phyloP scores from a whole-genome alignment of 1,140 invertebrate genomes.

The Drosophila rufa region DNA sequence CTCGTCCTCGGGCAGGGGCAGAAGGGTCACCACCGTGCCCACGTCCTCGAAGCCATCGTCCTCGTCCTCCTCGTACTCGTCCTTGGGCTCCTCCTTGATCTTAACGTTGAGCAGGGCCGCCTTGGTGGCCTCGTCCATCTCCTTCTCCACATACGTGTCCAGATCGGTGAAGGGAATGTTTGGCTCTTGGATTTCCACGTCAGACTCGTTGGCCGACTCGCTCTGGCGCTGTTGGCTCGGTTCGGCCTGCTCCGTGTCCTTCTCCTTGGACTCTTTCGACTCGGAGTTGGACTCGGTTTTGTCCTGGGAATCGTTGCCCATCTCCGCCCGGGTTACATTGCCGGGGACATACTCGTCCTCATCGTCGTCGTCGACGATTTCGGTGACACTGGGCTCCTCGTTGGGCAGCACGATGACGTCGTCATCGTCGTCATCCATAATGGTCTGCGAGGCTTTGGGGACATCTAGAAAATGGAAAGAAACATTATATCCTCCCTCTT shows the following conservation, averaged over 20 bases:
- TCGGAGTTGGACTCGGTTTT: slow-evolving; percentile 36
- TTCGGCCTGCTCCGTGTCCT: slow-evolving; percentile 11
- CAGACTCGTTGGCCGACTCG: slow-evolving; percentile 83
- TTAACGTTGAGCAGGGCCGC: slow-evolving; percentile 72
- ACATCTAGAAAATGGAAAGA: slow-evolving; percentile 9
- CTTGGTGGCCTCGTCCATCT: slow-evolving; percentile 65
- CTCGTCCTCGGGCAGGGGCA: slow-evolving; percentile 72
- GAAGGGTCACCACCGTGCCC: slow-evolving; percentile 70
- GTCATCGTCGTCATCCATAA: slow-evolving; percentile 80
- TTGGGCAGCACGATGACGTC: slow-evolving; percentile 84
- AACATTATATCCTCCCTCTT: background rate
- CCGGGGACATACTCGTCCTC: slow-evolving; percentile 82
- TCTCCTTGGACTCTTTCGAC: slow-evolving; percentile 20
- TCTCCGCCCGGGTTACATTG: slow-evolving; percentile 58
- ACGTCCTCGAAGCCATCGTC: slow-evolving; percentile 87
- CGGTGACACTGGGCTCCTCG: slow-evolving; percentile 82
- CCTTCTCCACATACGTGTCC: slow-evolving; percentile 86
- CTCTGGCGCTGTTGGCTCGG: slow-evolving; percentile 28
- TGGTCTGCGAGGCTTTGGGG: slow-evolving; percentile 18
- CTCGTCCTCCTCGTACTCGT: slow-evolving; percentile 85
- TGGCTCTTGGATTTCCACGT: slow-evolving; percentile 84
- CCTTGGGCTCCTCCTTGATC: slow-evolving; percentile 79
- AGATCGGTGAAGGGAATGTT: slow-evolving; percentile 85
- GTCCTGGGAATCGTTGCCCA: slow-evolving; percentile 50
- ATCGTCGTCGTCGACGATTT: slow-evolving; percentile 84